These are phyloP conservation scores for Solea solea DNA, from an alignment of 2,113 vertebrate genomes.

Conservation along the genomic window DNA sequence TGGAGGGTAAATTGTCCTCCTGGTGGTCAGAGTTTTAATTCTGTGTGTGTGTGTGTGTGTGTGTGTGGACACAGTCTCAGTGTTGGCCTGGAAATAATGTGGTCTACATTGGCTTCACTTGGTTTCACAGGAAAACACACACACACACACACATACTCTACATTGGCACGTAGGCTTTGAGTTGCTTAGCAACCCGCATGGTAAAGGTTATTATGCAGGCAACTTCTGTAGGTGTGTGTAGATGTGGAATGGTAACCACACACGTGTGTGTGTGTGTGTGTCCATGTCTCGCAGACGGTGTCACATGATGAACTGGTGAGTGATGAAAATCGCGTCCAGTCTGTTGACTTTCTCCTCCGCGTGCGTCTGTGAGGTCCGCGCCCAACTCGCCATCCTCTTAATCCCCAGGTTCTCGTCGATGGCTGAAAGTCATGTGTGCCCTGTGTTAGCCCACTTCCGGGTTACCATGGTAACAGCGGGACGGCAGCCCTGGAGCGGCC, in stretches of 20 bases:
- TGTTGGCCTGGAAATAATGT: constrained; percentile 42
- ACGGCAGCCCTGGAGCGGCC: constrained; percentile 57
- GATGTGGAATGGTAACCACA: constrained; percentile 26
- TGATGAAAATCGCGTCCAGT: constrained; percentile 14
- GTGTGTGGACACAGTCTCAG: constrained; percentile 3
- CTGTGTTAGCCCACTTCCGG: constrained; percentile 70
- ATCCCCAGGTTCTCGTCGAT: constrained; percentile 51
- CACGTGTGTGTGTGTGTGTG: constrained; percentile 38
- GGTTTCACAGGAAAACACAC: constrained; percentile 55
- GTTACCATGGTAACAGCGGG: constrained; percentile 76
- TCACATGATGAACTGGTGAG: constrained; percentile 14
- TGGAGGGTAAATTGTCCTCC: constrained; percentile 18
- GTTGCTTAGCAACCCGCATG: constrained; percentile 74
- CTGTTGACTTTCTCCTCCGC: constrained; percentile 17
- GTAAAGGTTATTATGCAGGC: constrained; percentile 64
- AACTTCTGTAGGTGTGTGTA: constrained; percentile 63
- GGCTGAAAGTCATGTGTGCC: constrained; percentile 59
- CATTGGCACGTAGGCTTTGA: constrained; percentile 48
- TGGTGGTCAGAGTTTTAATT: constrained; percentile 12
- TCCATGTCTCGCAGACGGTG: constrained; percentile 19
- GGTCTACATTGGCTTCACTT: constrained; percentile 37
- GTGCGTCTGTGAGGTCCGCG: background rate
- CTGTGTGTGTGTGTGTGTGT: constrained; percentile 7
- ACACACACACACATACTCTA: constrained; percentile 25
- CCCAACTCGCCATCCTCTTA: constrained; percentile 31